Conservation (phyloP, 1,140 invertebrate genomes). For the Cylas formicarius region DNA sequence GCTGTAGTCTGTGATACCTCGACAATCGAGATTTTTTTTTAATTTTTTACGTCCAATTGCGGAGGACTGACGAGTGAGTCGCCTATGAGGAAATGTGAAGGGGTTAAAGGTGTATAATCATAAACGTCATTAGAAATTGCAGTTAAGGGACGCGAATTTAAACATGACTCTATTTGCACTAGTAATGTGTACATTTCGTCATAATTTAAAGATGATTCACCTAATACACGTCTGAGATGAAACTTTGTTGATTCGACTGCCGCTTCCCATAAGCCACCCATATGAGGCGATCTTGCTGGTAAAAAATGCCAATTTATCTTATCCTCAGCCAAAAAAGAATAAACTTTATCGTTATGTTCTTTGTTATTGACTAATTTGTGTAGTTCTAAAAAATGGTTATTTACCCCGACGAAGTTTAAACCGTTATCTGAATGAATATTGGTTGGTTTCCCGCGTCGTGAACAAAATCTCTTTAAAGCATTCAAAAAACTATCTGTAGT, state of each 20-base stretch:
- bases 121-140: constrained; percentile 26
- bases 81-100: constrained; percentile 40
- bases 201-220: constrained; percentile 28
- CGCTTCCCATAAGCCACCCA: constrained; percentile 27
- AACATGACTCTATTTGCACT: constrained; percentile 22
- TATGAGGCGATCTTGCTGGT: constrained; percentile 24
- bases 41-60: neutral
- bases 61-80: constrained; percentile 24
- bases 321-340: constrained; percentile 60
- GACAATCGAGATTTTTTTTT: neutral
- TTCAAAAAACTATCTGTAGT: constrained; percentile 38
- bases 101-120: constrained; percentile 29
- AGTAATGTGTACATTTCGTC: constrained; percentile 26
- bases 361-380: constrained; percentile 2
- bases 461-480: constrained; percentile 38
- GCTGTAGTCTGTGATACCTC: neutral
- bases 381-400: constrained; percentile 1
- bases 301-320: constrained; percentile 15
- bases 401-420: constrained; percentile 36
- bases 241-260: constrained; percentile 32
- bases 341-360: constrained; percentile 1
- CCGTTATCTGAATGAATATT: constrained; percentile 34
- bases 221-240: constrained; percentile 28
- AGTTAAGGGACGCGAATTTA: constrained; percentile 35
- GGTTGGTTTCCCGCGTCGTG: too few relatives aligned